A percentile compares a stretch with the other conserved stretches of the same genome.
These are phyloP conservation scores for Cryptophagus acutangulus DNA, from an alignment of 2,888 invertebrate species.

Conservation along the genomic window DNA sequence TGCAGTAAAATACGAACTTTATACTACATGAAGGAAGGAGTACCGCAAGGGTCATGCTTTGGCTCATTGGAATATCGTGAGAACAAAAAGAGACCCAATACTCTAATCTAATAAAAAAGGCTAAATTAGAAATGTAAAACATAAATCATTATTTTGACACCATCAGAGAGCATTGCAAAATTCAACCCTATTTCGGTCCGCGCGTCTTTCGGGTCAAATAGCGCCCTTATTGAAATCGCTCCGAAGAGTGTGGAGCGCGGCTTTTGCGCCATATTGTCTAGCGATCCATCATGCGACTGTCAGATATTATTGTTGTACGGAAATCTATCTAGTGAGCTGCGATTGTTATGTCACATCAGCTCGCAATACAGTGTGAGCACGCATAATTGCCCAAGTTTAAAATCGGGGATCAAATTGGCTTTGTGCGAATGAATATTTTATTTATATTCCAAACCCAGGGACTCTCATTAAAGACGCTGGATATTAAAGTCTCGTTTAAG, in stretches of 20 bases:
- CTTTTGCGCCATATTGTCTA: slow-evolving; percentile 43
- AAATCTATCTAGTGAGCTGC: slow-evolving; percentile 44
- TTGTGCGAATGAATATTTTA: slow-evolving; percentile 49
- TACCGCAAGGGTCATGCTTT: too few species aligned
- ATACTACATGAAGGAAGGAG: slow-evolving; percentile 6
- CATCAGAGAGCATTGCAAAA: too few species aligned
- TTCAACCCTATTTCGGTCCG: too few species aligned
- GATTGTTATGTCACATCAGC: slow-evolving; percentile 41
- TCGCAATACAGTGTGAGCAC: slow-evolving; percentile 41
- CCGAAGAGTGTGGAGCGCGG: too few species aligned
- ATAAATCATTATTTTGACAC: slow-evolving; percentile 1
- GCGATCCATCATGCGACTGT: slow-evolving; percentile 49
- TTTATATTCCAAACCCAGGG: too few species aligned
- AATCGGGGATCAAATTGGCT: slow-evolving; percentile 45
- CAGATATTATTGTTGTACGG: slow-evolving; percentile 48
- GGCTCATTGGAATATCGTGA: neutral
- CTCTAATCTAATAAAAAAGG: neutral
- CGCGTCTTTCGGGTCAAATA: too few species aligned
- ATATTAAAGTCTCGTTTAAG: slow-evolving; percentile 44
- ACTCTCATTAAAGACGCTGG: slow-evolving; percentile 38
- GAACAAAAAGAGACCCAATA: neutral
- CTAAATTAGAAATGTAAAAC: neutral
- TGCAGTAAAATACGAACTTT: slow-evolving; percentile 7
- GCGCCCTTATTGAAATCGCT: slow-evolving; percentile 1
- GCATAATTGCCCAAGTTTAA: slow-evolving; percentile 48